A percentile compares a stretch with the other conserved stretches of the same genome.
Conservation (phyloP, 2,113 vertebrate genomes). For the Fulmarus glacialis region DNA sequence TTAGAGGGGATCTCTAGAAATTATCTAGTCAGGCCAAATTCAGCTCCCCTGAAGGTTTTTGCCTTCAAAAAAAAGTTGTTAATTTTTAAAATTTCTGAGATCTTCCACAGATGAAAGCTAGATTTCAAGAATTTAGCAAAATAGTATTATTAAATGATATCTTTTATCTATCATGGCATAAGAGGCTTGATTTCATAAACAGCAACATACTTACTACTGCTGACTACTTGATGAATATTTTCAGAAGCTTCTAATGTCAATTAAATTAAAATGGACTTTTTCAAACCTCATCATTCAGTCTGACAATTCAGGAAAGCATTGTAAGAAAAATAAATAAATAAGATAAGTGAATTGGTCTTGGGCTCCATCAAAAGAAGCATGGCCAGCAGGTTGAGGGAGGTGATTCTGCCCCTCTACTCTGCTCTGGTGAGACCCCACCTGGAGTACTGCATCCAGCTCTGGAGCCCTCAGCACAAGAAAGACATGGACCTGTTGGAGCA, state of each 20-base stretch:
- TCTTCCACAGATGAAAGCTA: neutral
- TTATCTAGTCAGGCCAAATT: neutral
- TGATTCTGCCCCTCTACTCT: no score
- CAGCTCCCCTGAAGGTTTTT: neutral
- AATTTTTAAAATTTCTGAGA: neutral
- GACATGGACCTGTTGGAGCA: no score
- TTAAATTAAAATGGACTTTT: neutral
- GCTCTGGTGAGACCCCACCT: no score
- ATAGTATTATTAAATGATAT: neutral
- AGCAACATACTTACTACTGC: neutral
- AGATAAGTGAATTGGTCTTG: neutral
- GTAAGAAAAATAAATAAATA: neutral
- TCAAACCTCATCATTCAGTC: neutral
- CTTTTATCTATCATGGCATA: neutral
- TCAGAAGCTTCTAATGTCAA: neutral
- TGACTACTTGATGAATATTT: neutral
- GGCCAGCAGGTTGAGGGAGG: no score
- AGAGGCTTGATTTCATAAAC: neutral
- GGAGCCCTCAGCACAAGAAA: no score
- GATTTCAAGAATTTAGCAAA: neutral
- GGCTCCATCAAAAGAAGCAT: no score
- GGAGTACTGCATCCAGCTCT: no score
- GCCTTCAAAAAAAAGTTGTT: accelerated
- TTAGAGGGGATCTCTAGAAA: neutral
- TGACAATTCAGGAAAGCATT: neutral